Evolutionary conservation across 2,113 vertebrate species (phyloP), one percentile per base, ranked within the genome.

Genomic region (Sapayoa aenigma): DNA sequence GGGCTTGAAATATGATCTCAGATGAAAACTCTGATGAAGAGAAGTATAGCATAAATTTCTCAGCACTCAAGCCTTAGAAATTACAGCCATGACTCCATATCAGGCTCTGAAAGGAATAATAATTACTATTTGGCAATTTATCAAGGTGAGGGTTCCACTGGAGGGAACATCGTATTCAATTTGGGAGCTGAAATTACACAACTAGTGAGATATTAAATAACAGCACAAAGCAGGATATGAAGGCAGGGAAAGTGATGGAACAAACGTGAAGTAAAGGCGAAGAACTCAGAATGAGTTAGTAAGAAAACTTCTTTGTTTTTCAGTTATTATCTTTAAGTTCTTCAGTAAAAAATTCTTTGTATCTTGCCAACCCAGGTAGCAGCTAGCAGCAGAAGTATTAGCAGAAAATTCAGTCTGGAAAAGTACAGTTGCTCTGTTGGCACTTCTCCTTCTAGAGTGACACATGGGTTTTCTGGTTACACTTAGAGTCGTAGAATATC

Each of bases 91-190:
- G 96, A 97, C 97, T 98, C 93, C 78, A 85, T 97, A 97, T 94
- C 96, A 96, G 69, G 44, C 56, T 65, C 91, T 97, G 96, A 95
- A 98, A 98, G 91, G 94, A 98, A 97, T 98, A 97, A 98, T 98
- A 98, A 98, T 98, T 97, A 96, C 90, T 97, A 96, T 95, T 97
- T 97, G 93, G 88, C 95, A 97, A 96, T 98, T 98, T 98, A 97
- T 98, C 97, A 98, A 97, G 94, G 96, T 97, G 91, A 96, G 90
- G 62, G 67, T 96, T 97, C 91, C 95, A 94, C 96, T 96, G 93
- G 94, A 97, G 74, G 62, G 94, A 97, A 97, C 7, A 46, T 95
- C 33, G 22, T 96, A 97, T 95, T 97, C 97, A 97, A 94, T 97
- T 97, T 97, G 93, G 88, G 90, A 98, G 55, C 85, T 96, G 90